Evolutionary conservation across 1,140 invertebrate genomes (phyloP), one percentile per base, ranked within the genome.

Genomic region (Calosoma granatense): DNA sequence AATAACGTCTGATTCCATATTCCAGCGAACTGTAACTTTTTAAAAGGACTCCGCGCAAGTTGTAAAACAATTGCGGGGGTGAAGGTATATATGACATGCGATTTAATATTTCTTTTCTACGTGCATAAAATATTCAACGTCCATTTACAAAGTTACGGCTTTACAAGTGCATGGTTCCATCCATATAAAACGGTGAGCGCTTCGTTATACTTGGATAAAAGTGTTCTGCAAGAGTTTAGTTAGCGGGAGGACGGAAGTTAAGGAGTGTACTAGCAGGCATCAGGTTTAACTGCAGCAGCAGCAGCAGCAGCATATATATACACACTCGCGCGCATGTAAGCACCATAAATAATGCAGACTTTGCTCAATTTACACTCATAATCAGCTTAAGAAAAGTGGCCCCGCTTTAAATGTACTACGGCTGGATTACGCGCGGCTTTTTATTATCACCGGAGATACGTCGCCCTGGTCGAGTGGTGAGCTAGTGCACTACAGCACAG

Each of bases 331-430:
- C 17, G 17, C 70, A 72, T 72, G 70, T 69, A 71, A 68, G 70
- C 64, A 67, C 66, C 65, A 71, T 72, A 72, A 72, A 72, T 72
- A 70, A 70, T 62, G 61, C 62, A 58, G 70, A 66, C 66, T 72
- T 72, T 70, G 68, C 69, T 69, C 67, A 67, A 70, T 72, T 72
- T 72, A 71, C 70, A 70, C 69, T 67, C 65, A 67, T 72, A 72
- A 72, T 71, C 69, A 71, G 70, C 70, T 72, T 71, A 71, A 72
- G 69, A 70, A 70, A 70, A 72, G 67, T 69, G 65, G n/a, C 65
- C 57, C 64, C 66, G 65, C 69, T 71, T 70, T 69, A 69, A 70
- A 70, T 70, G 69, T 69, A 67, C 66, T 70, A 20, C 20, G 56
- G 61, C 63, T 61, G 67, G 69, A 70, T 71, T 70, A 70, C 58